Evolutionary conservation across 2,888 invertebrate species (phyloP).

Genomic region (Tenodera sinensis): DNA sequence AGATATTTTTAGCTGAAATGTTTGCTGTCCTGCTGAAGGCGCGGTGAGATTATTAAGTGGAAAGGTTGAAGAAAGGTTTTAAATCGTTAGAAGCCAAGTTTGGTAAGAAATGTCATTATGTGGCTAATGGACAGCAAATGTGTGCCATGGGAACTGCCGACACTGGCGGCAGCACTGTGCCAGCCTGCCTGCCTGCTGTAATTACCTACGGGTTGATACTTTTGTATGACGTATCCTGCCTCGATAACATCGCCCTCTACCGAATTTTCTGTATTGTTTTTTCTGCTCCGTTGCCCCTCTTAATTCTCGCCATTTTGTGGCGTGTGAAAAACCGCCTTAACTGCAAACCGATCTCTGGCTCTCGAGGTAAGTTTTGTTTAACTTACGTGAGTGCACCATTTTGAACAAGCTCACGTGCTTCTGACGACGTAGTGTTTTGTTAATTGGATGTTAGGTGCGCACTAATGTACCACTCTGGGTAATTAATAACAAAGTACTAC

Average conservation of each 20-base stretch:
- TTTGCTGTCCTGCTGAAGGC: not conserved
- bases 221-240: not conserved
- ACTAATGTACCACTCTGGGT: no score
- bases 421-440: not conserved
- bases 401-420: not conserved
- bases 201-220: not conserved
- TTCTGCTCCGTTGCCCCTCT: not conserved
- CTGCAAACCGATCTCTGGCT: not conserved
- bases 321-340: not conserved
- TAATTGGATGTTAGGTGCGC: not conserved
- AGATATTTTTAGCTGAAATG: not conserved
- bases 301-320: not conserved
- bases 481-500: no score
- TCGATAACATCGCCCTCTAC: not conserved
- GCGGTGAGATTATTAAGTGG: not conserved
- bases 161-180: not conserved
- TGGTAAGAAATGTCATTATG: not conserved
- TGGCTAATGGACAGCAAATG: not conserved
- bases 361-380: not conserved
- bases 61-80: not conserved
- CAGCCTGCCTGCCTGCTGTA: no score
- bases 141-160: not conserved
- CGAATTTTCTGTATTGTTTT: not conserved
- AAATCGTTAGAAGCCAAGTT: not conserved
- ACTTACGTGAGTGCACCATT: not conserved